phyloP scores from a whole-genome alignment of 2,888 invertebrate species.

The Notocelia uddmanniana region DNA sequence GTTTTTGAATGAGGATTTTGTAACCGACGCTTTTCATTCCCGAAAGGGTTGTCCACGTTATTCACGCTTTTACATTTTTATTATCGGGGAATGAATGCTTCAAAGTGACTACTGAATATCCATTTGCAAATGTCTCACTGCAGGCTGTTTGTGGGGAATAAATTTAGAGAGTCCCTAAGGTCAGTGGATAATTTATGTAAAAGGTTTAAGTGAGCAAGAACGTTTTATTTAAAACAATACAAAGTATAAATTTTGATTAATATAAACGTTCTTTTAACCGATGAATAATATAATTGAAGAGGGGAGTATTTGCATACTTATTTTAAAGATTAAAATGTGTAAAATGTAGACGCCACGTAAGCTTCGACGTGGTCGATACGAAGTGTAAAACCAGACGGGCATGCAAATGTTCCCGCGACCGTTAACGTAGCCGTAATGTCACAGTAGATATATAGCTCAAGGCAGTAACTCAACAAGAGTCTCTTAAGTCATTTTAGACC shows the following conservation, averaged over 20 bases:
- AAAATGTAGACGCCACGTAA: conserved; percentile 69
- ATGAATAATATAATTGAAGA: not conserved
- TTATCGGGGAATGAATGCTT: conserved; percentile 72
- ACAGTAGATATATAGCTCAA: no score
- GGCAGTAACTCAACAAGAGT: no score
- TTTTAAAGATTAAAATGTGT: not conserved
- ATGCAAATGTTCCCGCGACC: conserved; percentile 67
- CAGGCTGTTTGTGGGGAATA: conserved; percentile 43
- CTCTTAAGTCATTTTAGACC: no score
- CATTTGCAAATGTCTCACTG: conserved; percentile 66
- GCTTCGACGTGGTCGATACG: conserved; percentile 78
- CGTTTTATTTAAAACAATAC: not conserved
- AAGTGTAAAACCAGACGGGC: conserved; percentile 67
- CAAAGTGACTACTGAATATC: conserved; percentile 70
- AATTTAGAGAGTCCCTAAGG: conserved; percentile 23
- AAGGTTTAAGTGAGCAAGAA: not conserved
- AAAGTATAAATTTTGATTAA: not conserved
- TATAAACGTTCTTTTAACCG: not conserved
- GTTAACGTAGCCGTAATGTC: conserved; percentile 56
- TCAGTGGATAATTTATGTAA: not conserved
- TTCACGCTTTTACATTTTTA: conserved; percentile 76
- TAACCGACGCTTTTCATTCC: conserved; percentile 65
- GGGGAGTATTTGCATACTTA: not conserved
- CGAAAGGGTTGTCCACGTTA: conserved; percentile 77
- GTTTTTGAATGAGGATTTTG: conserved; percentile 77